Base-by-base conservation (phyloP, 2,797 vertebrate species). In the Adrianichthys oophorus region DNA sequence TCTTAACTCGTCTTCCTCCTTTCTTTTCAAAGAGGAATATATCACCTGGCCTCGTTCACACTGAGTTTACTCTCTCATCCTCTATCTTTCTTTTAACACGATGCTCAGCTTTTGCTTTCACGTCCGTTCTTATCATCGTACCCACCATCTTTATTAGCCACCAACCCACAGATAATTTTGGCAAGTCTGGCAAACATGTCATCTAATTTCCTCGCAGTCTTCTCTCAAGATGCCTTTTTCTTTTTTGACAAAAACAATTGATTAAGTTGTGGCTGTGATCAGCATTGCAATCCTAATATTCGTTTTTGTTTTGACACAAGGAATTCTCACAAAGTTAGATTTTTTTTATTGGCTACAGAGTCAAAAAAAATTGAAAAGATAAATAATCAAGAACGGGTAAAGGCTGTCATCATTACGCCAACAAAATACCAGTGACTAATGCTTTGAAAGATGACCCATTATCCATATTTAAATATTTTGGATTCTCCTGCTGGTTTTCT, bases 151-250 rank as follows among this genome's bases (percentile, higher is more conserved):
- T 74, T 76, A 52, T 76, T 49, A 21, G 47, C 15, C 73, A 21
- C 56, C 56, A 44, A 63, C 49, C 56, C 63, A 19, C 21, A 63
- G 54, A 83, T 64, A 37, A 58, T 70, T 74, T 72, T 84, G 83
- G 82, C 82, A 83, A 56, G 51, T 54, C 49, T 18, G 16, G 59
- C 51, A 57, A 79, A 50, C 80, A 83, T 82, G 84, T 74, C 76
- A 37, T 37, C 32, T 12, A 37, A 37, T 3, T 12, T 37, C 10
- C 32, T 12, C 76, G 49, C 55, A 63, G 18, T 81, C 68, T 66
- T 55, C 65, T 76, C 80, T 56, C 40, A 62, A 58, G 19, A 65
- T 10, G 43, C 68, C 56, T 62, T 41, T 44, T 43, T 60, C 47
- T 62, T 61, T 24, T 43, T 43, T 58, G 4, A 70, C 55, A 53